Base-by-base conservation (phyloP, 30 jellyfish, hydroid and myxozoan genomes). In the Hydra vulgaris region DNA sequence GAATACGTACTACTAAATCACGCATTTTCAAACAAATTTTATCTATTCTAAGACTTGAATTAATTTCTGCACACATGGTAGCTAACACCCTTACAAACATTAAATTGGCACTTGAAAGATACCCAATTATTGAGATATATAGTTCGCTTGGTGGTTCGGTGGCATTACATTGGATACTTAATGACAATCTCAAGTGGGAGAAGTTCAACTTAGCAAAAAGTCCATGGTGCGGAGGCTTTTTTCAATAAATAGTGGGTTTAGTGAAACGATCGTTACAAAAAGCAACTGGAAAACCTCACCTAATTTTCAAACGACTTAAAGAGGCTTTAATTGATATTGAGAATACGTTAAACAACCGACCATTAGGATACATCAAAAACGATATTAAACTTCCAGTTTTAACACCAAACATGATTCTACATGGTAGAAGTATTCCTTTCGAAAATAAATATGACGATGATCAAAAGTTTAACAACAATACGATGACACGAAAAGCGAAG, bases 191-290 rank as follows among this genome's bases (percentile, higher is more conserved):
- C n/a, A n/a, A n/a, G n/a, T n/a, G n/a, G n/a, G n/a, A n/a, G n/a
- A 40, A 67, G 26, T 82, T 81, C 90, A 87, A 82, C 74, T 81
- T 87, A 40, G 82, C 92, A 26, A 72, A 91, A 24, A 79, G 87
- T 75, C 88, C 93, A 20, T 83, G 94, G 94, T 76, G 94, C 88
- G 90, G 91, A 7, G 90, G 90, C 54, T 79, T 82, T 69, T 82
- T 83, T 71, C 89, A 88, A 79, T 25, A 89, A 24, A 20, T 84
- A 79, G 81, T 81, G 73, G 87, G 90, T 22, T 18, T 72, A 8
- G 73, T 74, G 81, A 87, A 87, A 73, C 7, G 80, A 21, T 77
- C 81, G 56, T 56, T 75, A 26, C 25, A 83, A 17, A 81, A 81
- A 70, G 88, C 79, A 26, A 55, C 77, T 52, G 92, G 88, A 25